Percentiles rank a stretch among this genome's conserved stretches.
These are phyloP conservation scores for Nannobrachium achirus DNA, from an alignment of 2,113 vertebrate species.

Conservation along the genomic window DNA sequence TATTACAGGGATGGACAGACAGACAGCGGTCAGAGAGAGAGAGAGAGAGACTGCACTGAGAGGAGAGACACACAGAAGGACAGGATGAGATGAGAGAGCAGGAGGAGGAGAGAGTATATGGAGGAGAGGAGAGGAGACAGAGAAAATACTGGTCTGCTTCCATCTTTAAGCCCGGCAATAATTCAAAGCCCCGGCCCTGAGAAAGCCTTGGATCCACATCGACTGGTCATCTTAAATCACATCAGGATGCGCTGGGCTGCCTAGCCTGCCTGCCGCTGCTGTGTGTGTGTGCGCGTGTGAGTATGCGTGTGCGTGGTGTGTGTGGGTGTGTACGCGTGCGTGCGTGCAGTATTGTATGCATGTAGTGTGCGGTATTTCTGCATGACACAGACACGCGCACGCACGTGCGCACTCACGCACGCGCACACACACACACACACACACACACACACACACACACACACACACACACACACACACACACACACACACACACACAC, in stretches of 20 bases:
- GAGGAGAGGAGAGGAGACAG: conserved; percentile 28
- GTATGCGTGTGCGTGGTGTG: conserved; percentile 35
- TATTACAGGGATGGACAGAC: conserved; percentile 12
- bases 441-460: no score
- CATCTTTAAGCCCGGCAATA: conserved; percentile 74
- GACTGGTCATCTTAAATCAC: conserved; percentile 81
- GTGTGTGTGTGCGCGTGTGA: conserved; percentile 23
- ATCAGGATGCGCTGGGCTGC: conserved; percentile 63
- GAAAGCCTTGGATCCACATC: conserved; percentile 76
- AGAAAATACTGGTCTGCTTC: conserved; percentile 57
- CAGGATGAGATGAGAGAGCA: conserved; percentile 34
- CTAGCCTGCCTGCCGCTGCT: conserved; percentile 3
- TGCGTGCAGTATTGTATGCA: neutral
- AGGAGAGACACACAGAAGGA: conserved; percentile 8
- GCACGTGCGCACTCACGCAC: no score
- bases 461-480: no score
- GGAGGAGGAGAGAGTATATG: conserved; percentile 3
- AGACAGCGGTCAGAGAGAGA: neutral
- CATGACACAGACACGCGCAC: no score
- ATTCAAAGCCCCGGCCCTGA: conserved; percentile 71
- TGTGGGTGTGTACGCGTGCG: conserved; percentile 25
- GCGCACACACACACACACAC: no score
- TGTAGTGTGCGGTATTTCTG: no score
- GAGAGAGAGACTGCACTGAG: neutral
- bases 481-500: conserved; percentile 31